Conservation (phyloP, 2,888 invertebrate species). For the Fissipunctia ypsillon region DNA sequence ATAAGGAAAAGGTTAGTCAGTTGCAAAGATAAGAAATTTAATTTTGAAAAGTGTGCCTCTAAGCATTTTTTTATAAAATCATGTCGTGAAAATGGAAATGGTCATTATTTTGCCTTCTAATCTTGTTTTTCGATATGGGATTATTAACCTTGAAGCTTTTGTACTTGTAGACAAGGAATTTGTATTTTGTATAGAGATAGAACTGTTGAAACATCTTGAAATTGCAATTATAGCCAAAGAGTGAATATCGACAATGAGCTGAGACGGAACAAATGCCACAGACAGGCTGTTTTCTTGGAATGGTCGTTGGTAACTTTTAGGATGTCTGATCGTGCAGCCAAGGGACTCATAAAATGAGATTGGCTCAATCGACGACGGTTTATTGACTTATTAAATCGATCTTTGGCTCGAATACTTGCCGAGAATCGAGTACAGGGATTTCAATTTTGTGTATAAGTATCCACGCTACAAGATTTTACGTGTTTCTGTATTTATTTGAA, state of each 20-base stretch:
- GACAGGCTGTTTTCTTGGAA: constrained; percentile 72
- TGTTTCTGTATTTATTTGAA: constrained; percentile 48
- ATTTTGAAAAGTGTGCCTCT: constrained; percentile 75
- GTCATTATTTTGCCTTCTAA: constrained; percentile 56
- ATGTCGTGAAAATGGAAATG: constrained; percentile 67
- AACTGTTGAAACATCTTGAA: constrained; percentile 18
- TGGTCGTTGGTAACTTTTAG: constrained; percentile 79
- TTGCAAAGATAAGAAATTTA: constrained; percentile 75
- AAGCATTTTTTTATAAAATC: constrained; percentile 71
- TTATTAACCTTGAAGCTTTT: constrained; percentile 30
- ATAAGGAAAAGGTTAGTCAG: constrained; percentile 68
- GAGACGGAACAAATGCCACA: constrained; percentile 72
- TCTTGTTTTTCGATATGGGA: constrained; percentile 56
- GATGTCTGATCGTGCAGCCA: constrained; percentile 81
- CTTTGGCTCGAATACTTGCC: constrained; percentile 80
- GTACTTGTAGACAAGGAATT: constrained; percentile 20
- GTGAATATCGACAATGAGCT: constrained; percentile 68
- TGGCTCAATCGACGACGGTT: constrained; percentile 86
- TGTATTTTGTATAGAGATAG: constrained; percentile 20
- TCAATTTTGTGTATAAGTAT: constrained; percentile 73
- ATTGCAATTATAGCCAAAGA: constrained; percentile 64
- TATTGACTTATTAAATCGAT: constrained; percentile 89
- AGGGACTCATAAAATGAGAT: constrained; percentile 88
- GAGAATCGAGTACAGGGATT: constrained; percentile 71
- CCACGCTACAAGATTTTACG: constrained; percentile 48